Base-by-base conservation (phyloP, 2,888 invertebrate genomes). In the Temnothorax rugatulus region DNA sequence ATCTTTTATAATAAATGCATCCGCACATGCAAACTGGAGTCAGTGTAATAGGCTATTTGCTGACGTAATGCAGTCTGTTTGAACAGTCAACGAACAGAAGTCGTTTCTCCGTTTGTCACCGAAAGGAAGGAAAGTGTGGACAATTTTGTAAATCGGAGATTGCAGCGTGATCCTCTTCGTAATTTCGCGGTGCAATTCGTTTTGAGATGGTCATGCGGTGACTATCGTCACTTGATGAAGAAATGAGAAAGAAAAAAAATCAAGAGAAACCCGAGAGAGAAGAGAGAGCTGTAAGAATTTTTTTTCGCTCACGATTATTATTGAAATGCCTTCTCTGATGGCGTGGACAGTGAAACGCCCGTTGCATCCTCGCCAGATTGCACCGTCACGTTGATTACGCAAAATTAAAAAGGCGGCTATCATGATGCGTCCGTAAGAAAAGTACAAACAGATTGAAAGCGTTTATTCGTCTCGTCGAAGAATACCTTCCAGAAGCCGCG, bases 361-460 rank as follows among this genome's bases (percentile, higher is more conserved):
- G 52, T 18, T 47, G 57, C 69, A 44, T 69, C 34, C 34, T 38
- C 47, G 29, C 59, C 59, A 59, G 71, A 81, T 71, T 50, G 59
- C 79, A 59, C 8, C 71, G 57, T 79, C 79, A 71, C 13, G 79
- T 79, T 34, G 47, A 81, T 81, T 81, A 50, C 34, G 79, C 18
- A 47, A 71, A 81, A 81, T 81, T 71, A 81, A 81, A 71, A 81
- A 81, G 71, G 13, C 71, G 47, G 41, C 71, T 47, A 59, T 79
- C 79, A 71, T 59, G 71, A 59, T 41, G 47, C 59, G 25, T 4
- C 59, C 34, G 38, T 57, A 81, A 71, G 79, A 47, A 71, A 71
- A 61, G 38, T 71, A 47, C 71, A 79, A 71, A 61, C 79, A 50
- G 79, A 81, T 81, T 71, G 79, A 50, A 71, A 81, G 69, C 71